Evolutionary conservation across 2,797 vertebrate species (phyloP).

Genomic region (Sebastes minor): DNA sequence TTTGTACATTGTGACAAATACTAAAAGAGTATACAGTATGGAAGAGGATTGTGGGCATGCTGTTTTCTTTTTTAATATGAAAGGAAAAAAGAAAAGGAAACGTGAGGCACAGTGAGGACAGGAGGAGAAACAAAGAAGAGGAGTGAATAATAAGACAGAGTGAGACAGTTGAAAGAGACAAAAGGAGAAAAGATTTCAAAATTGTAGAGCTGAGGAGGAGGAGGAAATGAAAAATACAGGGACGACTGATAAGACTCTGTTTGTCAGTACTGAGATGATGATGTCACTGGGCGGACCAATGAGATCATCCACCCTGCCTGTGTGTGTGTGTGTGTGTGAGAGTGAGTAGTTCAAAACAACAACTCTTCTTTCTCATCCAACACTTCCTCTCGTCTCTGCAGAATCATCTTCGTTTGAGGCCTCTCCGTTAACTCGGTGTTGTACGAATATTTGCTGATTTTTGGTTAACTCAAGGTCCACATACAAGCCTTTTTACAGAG

Average conservation of each 20-base stretch:
- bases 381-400: not conserved
- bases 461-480: not conserved
- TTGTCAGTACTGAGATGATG: slow-evolving; percentile 27
- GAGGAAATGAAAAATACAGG: slow-evolving; percentile 2
- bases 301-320: slow-evolving; percentile 54
- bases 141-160: not conserved
- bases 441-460: no score
- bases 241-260: slow-evolving; percentile 5
- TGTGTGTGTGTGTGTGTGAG: slow-evolving; percentile 15
- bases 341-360: slow-evolving; percentile 18
- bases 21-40: not conserved
- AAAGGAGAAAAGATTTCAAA: not conserved
- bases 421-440: not conserved
- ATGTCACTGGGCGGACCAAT: slow-evolving; percentile 63
- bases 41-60: not conserved
- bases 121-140: not conserved
- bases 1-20: not conserved
- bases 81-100: not conserved
- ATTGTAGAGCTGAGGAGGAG: not conserved
- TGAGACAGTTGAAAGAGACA: not conserved
- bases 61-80: not conserved
- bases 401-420: not conserved
- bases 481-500: not conserved
- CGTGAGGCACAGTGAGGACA: not conserved
- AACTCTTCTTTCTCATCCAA: not conserved